Conservation (phyloP, 2,888 invertebrate species). For the Tenodera sinensis region DNA sequence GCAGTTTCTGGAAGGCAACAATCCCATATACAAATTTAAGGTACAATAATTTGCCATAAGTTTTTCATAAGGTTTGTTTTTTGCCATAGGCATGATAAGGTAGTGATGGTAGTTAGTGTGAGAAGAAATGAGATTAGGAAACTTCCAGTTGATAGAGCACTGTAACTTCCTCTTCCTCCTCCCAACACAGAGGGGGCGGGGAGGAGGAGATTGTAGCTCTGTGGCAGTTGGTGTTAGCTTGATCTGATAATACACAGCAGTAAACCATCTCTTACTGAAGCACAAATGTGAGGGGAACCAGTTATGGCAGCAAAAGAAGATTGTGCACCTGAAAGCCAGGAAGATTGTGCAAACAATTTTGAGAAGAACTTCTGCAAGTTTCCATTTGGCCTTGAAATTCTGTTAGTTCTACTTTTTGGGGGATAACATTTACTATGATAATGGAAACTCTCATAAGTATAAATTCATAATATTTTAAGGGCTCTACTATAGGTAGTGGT, state of each 20-base stretch:
- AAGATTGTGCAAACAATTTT: conserved; percentile 21
- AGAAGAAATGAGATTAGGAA: neutral
- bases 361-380: conserved; percentile 24
- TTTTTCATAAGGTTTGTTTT: too few species aligned
- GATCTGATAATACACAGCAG: neutral
- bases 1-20: too few species aligned
- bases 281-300: neutral
- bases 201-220: neutral
- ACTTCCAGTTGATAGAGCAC: neutral
- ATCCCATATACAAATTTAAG: too few species aligned
- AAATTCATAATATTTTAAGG: too few species aligned
- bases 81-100: too few species aligned
- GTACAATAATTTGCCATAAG: too few species aligned
- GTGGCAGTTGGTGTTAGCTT: neutral
- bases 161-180: neutral
- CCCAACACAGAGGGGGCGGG: neutral
- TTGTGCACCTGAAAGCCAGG: neutral
- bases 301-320: neutral
- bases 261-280: neutral
- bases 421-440: too few species aligned
- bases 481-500: too few species aligned
- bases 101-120: neutral
- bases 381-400: conserved; percentile 28
- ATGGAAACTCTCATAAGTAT: too few species aligned
- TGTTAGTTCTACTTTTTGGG: conserved; percentile 25